Percentiles rank a stretch among this genome's conserved stretches.
phyloP scores from a whole-genome alignment of 1,140 invertebrate genomes.

The Armadillidium nasatum region DNA sequence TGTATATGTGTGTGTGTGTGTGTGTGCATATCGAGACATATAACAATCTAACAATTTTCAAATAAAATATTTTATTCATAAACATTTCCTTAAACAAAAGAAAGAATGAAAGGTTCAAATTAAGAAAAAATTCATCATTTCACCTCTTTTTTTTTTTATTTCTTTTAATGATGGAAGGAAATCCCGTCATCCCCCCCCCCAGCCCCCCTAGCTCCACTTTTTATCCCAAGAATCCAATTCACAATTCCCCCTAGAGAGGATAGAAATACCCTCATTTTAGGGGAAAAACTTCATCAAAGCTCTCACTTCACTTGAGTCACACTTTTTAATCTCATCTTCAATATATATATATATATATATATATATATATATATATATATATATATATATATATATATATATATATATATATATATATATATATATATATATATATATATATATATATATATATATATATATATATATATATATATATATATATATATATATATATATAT shows the following conservation, averaged over 20 bases:
- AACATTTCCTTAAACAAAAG: neutral
- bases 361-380: too few relatives aligned
- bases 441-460: too few relatives aligned
- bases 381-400: too few relatives aligned
- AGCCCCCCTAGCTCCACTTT: too few relatives aligned
- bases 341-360: too few relatives aligned
- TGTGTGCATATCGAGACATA: too few relatives aligned
- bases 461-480: too few relatives aligned
- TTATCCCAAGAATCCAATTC: conserved; percentile 13
- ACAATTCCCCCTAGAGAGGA: neutral
- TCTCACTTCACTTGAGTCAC: neutral
- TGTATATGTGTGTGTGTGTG: too few relatives aligned
- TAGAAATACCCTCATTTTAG: neutral
- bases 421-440: too few relatives aligned
- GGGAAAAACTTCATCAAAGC: neutral
- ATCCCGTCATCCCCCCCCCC: too few relatives aligned
- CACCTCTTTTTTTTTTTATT: neutral
- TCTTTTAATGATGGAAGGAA: conserved; percentile 16
- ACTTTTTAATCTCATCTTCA: conserved; percentile 1
- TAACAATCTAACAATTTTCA: conserved; percentile 13
- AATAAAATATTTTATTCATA: conserved; percentile 6
- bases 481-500: too few relatives aligned
- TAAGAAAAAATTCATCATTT: conserved; percentile 13
- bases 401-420: too few relatives aligned
- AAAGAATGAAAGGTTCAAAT: conserved; percentile 1